Conservation (phyloP, 2,797 vertebrate genomes). For the Gobionotothen gibberifrons region DNA sequence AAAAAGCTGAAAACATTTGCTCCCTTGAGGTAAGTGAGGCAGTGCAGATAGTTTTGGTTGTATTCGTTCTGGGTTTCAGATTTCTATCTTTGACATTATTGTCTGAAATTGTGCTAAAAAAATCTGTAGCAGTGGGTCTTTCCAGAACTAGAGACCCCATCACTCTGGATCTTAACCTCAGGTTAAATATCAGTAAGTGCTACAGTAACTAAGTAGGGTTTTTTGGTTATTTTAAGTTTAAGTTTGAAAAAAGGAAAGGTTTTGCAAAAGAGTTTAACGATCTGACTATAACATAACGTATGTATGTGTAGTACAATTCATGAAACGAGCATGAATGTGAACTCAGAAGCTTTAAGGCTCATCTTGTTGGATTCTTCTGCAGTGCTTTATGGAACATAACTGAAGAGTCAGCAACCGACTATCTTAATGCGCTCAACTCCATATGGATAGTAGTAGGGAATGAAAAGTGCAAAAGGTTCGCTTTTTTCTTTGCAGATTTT, state of each 20-base stretch:
- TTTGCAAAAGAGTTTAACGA: no score
- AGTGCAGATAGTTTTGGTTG: not conserved
- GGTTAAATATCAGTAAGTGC: not conserved
- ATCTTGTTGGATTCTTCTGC: not conserved
- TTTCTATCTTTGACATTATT: not conserved
- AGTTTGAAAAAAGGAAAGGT: no score
- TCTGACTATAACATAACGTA: no score
- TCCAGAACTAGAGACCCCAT: not conserved
- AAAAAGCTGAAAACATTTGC: not conserved
- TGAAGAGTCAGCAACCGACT: no score
- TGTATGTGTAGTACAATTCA: not conserved
- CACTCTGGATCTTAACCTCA: not conserved
- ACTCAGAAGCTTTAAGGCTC: not conserved
- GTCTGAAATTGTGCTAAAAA: not conserved
- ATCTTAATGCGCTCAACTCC: not conserved
- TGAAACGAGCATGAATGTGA: not conserved
- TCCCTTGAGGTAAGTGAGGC: not conserved
- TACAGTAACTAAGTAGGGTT: no score
- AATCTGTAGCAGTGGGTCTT: not conserved
- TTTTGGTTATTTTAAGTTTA: no score
- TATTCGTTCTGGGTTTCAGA: not conserved
- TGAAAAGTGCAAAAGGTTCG: not conserved
- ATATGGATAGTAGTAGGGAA: not conserved
- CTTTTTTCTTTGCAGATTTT: not conserved
- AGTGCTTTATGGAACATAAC: not conserved